Evolutionary conservation across 2,113 vertebrate genomes (phyloP).

Genomic region (Dromiciops gliroides): DNA sequence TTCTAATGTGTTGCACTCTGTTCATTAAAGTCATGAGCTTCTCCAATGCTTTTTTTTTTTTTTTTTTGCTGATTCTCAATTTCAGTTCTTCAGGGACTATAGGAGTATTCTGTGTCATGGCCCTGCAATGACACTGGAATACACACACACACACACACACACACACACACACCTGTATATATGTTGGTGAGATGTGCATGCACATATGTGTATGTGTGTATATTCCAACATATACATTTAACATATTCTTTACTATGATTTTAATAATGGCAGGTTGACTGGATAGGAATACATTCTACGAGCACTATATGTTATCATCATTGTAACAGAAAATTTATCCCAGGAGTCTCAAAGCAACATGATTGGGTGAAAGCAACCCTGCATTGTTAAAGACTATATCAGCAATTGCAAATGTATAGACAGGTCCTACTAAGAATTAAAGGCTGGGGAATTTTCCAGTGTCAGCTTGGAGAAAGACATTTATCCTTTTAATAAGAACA

Average conservation of each 20-base stretch:
- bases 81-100: neutral
- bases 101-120: neutral
- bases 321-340: neutral
- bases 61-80: neutral
- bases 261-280: neutral
- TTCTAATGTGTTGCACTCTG: neutral
- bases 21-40: neutral
- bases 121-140: neutral
- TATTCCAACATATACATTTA: neutral
- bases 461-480: neutral
- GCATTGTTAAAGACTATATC: neutral
- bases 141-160: too few species aligned
- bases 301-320: neutral
- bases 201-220: neutral
- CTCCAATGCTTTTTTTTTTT: neutral
- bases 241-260: neutral
- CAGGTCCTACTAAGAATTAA: neutral
- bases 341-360: neutral
- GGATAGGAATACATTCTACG: neutral
- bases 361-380: neutral
- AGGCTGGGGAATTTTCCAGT: neutral
- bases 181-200: too few species aligned
- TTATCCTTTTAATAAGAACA: neutral
- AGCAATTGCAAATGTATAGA: neutral
- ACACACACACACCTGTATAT: too few species aligned